Evolutionary conservation across 2,888 invertebrate genomes (phyloP), one percentile per base, ranked within the genome.

Genomic region (Lathronympha strigana): DNA sequence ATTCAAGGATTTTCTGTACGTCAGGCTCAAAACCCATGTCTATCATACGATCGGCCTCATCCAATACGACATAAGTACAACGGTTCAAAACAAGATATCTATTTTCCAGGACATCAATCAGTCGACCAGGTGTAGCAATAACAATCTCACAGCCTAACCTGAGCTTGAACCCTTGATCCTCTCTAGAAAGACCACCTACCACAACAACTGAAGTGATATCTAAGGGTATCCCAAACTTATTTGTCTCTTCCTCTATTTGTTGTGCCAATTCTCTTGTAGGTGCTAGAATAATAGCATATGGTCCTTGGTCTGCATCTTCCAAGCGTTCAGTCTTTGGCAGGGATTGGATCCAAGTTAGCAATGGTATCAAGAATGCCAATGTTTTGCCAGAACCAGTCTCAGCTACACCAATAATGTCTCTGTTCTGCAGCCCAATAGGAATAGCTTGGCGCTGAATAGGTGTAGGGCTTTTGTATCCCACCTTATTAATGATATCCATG

Each of bases 1-100:
- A 98, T 78, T 98, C 98, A 33, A 99, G 93, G 86, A 99, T 99
- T 84, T 98, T 98, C 80, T 99, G 98, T 0, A 99, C 99, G 79
- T 97, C 97, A 45, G 98, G 98, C 86, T 99, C 99, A 83, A 99
- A 99, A 83, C 99, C 99, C 97, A 99, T 99, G 93, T 99, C 99
- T 87, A 99, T 98, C 99, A 99, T 99, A 81, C 99, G 95, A 93
- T 99, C 99, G 33, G 99, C 99, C 93, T 98, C 97, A 79, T 98
- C 97, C 60, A 97, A 93, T 4, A 98, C 99, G 67, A 99, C 98
- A 84, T 99, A 99, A 0, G 99, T 99, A 87, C 99, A 99, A 80
- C 99, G 97, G 85, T 96, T 97, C 15, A 99, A 92, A 8, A 99
- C 99, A 71, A 99, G 93, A 84, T 99, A 99, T 67, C 99, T 94